Percentiles rank a stretch among this genome's conserved stretches.
Evolutionary conservation across 2,797 vertebrate species (phyloP).

Genomic region (Sciurus vulgaris): DNA sequence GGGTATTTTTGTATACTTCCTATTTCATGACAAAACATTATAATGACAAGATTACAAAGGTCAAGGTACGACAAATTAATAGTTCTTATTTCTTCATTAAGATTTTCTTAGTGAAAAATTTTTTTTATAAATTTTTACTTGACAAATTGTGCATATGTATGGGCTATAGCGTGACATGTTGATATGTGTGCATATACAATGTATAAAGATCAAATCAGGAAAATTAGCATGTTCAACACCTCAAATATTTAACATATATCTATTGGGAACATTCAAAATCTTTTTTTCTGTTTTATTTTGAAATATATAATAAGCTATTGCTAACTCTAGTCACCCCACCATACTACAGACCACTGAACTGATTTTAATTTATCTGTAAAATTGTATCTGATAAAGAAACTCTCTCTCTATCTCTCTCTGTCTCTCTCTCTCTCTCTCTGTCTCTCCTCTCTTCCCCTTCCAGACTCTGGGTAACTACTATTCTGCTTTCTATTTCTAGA

Average conservation of each 20-base stretch:
- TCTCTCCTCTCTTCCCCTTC: accelerated
- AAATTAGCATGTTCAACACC: background rate
- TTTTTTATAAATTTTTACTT: background rate
- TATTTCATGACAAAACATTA: background rate
- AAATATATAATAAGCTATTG: background rate
- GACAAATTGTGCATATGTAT: background rate
- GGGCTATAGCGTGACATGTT: background rate
- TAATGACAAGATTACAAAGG: background rate
- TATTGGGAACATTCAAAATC: background rate
- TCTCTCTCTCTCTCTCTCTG: background rate
- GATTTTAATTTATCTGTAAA: background rate
- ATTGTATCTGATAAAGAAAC: background rate
- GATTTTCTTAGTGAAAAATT: background rate
- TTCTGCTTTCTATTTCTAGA: background rate
- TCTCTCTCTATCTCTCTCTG: no score
- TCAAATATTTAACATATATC: background rate
- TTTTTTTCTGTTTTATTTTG: background rate
- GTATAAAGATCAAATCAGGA: background rate
- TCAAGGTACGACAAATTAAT: background rate
- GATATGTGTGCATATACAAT: background rate
- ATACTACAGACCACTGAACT: background rate
- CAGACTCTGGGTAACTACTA: background rate
- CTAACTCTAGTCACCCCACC: background rate
- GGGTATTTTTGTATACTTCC: background rate
- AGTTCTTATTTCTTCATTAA: background rate